Evolutionary conservation across 2,888 invertebrate genomes (phyloP), one percentile per base, ranked within the genome.

Genomic region (Calliphora vomitoria): DNA sequence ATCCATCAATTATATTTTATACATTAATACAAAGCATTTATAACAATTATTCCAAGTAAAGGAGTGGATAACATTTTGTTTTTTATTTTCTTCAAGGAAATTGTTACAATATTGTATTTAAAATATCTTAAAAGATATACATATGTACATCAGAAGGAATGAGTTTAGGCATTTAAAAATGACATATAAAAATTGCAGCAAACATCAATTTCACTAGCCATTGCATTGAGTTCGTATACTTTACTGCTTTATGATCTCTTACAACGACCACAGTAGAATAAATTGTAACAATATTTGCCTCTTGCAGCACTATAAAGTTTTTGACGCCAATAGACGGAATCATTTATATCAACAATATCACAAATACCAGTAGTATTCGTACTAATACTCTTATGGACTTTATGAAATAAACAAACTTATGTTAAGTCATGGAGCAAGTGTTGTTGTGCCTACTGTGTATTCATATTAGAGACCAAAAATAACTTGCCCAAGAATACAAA

Each of bases 361-460:
- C 15, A 47, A 38, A 50, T 15, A 38, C n/a, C 64, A 50, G 50
- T n/a, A 64, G 11, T 35, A 53, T 64, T 64, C 38, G 3, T 38
- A 38, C 64, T 50, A 50, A 62, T 62, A 50, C 62, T 20, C 35
- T 6, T 13, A 4, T 50, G 35, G 50, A 35, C 62, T 66, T 60
- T 64, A 41, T 78, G 53, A 25, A 66, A 55, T 66, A 66, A 55
- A 66, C 55, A 78, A 66, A 78, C 1, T 78, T 41, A 53, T 53
- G 41, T 44, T 18, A 68, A 78, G 68, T 78, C 41, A 78, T 68
- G 53, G 68, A 44, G 25, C 35, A 68, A 66, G 35, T 47, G 35
- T 72, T 64, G 13, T 13, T 64, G 8, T 31, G 31, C 15, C 25
- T 44, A 13, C 5, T 35, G 35, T 35, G 35, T 35, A 35, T 35